phyloP scores from a whole-genome alignment of 1,140 invertebrate genomes.

The Leptinotarsa lineolata region DNA sequence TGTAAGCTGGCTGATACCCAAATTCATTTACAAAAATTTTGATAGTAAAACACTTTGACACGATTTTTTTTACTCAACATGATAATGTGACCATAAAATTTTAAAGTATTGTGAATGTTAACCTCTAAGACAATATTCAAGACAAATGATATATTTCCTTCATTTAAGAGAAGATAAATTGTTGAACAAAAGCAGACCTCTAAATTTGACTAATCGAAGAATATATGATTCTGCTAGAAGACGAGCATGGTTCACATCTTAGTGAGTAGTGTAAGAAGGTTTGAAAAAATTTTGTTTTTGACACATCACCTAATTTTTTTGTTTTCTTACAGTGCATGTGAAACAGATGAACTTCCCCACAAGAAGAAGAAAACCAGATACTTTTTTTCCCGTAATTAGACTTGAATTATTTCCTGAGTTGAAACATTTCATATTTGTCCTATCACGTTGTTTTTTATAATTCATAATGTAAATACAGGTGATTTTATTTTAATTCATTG shows the following conservation, averaged over 20 bases:
- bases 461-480: too few species aligned
- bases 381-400: slow-evolving; percentile 2
- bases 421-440: too few species aligned
- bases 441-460: too few species aligned
- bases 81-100: too few species aligned
- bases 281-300: not conserved
- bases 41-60: too few species aligned
- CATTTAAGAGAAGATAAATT: not conserved
- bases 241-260: slow-evolving; percentile 2
- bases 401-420: not conserved
- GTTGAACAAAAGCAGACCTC: not conserved
- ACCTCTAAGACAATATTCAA: not conserved
- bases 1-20: too few species aligned
- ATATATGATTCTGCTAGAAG: slow-evolving; percentile 4
- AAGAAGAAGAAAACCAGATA: slow-evolving; percentile 13
- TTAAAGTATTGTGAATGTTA: too few species aligned
- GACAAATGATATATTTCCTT: not conserved
- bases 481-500: too few species aligned
- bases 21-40: too few species aligned
- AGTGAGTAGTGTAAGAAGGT: not conserved
- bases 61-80: too few species aligned
- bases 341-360: not conserved
- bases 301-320: not conserved
- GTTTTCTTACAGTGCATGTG: slow-evolving; percentile 12
- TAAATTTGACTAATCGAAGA: not conserved